phyloP scores from a whole-genome alignment of 2,113 vertebrate genomes.

The Barnardius zonarius region DNA sequence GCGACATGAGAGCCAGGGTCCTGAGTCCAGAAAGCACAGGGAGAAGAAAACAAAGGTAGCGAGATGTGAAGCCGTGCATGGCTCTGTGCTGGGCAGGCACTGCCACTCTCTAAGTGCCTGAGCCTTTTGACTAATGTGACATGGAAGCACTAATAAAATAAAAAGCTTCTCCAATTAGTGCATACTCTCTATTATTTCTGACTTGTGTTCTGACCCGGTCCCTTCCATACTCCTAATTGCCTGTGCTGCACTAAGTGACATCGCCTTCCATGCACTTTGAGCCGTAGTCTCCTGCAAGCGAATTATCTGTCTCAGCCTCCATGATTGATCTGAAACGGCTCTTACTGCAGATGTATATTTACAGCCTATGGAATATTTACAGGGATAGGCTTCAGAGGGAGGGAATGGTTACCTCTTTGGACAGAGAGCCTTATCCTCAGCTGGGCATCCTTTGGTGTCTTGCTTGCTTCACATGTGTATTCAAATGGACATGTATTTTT shows the following conservation, averaged over 20 bases:
- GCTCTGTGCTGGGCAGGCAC: conserved; percentile 15
- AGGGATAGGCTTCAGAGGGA: neutral
- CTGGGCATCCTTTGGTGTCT: neutral
- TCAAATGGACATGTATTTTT: conserved; percentile 16
- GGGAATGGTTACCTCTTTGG: neutral
- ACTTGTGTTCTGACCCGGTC: conserved; percentile 69
- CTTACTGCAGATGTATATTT: conserved; percentile 32
- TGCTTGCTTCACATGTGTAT: neutral
- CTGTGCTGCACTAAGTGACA: conserved; percentile 54
- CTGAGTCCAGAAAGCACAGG: neutral
- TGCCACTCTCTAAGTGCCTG: neutral
- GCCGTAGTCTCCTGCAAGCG: neutral
- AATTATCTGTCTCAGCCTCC: neutral
- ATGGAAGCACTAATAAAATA: conserved; percentile 67
- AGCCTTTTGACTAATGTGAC: conserved; percentile 72
- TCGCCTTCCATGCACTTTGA: neutral
- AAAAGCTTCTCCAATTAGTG: conserved; percentile 69
- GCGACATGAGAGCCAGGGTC: rapidly evolving
- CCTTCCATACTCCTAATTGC: conserved; percentile 62
- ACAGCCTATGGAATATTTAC: neutral
- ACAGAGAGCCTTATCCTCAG: neutral
- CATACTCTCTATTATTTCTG: conserved; percentile 65
- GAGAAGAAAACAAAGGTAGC: neutral
- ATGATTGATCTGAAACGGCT: conserved; percentile 45
- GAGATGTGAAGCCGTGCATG: neutral